Evolutionary conservation across 64 coral and sea anemone genomes (phyloP), one percentile per base, ranked within the genome.

Genomic region (Platygyra sinensis): DNA sequence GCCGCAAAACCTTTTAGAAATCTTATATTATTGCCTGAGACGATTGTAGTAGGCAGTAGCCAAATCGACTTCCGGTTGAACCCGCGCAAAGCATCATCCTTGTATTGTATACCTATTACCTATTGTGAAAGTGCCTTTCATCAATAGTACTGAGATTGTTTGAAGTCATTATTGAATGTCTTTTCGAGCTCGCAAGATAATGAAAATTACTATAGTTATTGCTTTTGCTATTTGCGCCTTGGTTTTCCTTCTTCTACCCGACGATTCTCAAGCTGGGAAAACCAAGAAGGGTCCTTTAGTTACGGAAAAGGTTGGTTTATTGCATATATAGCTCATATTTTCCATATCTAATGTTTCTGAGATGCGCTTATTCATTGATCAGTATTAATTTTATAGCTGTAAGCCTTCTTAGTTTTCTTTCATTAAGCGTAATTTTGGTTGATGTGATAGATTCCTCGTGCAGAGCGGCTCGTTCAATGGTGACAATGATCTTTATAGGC

Each of bases 201-300:
- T 96, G 95, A 96, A 96, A 90, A 52, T 85, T 69, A 30, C 86
- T 57, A 49, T 86, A 57, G 54, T 93, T 49, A 84, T 91, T 84
- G 86, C 87, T 30, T 62, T 88, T 73, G 61, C 80, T 12, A 73
- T 94, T 42, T 89, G 91, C 28, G 42, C 60, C 18, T 59, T 96
- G 28, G 50, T 96, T 32, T 96, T 96, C 59, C 95, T 96, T 31
- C 95, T 96, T 77, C 60, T 88, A 30, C 95, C 95, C 9, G 76
- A 93, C 60, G 71, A 94, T 60, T 93, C 88, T 27, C 30, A 93
- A 60, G 95, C 82, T 8, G 75, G 82, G 12, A 96, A 96, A 30
- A 96, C 95, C 0, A 96, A 96, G 50, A 96, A 96, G 62, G 95
- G 95, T 3, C 95, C 95, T 42, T 67, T 97, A 13, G 91, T 94